Base-by-base conservation (phyloP, 2,113 vertebrate genomes). In the Amblyopsis rosae region DNA sequence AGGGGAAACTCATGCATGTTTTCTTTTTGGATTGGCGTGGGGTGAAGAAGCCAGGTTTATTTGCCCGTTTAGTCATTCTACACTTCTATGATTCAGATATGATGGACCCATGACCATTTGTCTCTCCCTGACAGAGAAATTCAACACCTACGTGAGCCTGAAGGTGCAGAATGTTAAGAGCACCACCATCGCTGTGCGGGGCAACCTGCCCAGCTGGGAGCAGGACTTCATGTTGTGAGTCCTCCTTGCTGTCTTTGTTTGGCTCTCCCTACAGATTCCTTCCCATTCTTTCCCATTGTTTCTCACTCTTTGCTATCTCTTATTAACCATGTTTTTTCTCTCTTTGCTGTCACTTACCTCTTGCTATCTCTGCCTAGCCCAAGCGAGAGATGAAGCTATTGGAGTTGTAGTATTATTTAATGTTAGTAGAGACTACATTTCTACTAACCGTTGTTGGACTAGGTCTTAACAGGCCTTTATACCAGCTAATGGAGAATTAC, bases 171-270 rank as follows among this genome's bases (percentile, higher is more conserved):
- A 99, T 95, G 96, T 99, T 83, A 99, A 99, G 92, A 98, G 97
- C 89, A 99, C 97, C 4, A 99, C 96, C 35, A 96, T 99, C 0
- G 94, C 97, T 0, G 97, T 99, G 66, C 91, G 96, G 45, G 97
- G 97, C 78, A 95, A 92, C 90, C 85, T 96, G 91, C 97, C 97
- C 57, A 94, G 95, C 91, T 99, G 97, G 97, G 97, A 99, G 82
- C 97, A 99, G 78, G 97, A 99, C 87, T 99, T 99, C 90, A 99
- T 99, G 97, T 99, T 99, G 97, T 99, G 90, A 98, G 97, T 96
- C 63, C 66, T 68, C 75, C 67, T 61, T 10, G 32, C 26, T 26
- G 26, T 26, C 26, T 26, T 26, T 26, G 26, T 26, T 26, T 26
- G 26, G 19, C 17, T 32, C 56, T 19, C 56, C 9, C 4, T 12